Evolutionary conservation across 2,888 invertebrate genomes (phyloP).

Genomic region (Sialis fuliginosa): DNA sequence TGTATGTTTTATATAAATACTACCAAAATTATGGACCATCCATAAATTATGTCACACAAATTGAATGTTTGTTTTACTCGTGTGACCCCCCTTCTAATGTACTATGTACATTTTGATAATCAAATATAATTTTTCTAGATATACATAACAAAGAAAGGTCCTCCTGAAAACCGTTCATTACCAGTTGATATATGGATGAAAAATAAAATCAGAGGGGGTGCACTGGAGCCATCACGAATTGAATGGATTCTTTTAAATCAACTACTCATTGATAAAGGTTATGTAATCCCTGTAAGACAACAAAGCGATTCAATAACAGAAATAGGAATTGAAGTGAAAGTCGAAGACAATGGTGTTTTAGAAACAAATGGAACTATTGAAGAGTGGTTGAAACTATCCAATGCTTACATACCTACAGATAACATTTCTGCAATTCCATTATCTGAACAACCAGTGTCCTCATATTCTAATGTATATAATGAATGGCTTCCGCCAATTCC

Average conservation of each 20-base stretch:
- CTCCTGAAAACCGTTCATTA: slow-evolving; percentile 17
- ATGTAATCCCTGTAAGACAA: slow-evolving; percentile 32
- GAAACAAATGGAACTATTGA: slow-evolving; percentile 2
- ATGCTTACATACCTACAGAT: slow-evolving; percentile 21
- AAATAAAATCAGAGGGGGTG: slow-evolving; percentile 36
- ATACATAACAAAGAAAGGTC: slow-evolving; percentile 11
- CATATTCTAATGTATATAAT: slow-evolving; percentile 15
- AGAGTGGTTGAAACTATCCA: slow-evolving; percentile 8
- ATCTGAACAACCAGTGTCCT: neutral
- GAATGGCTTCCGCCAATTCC: slow-evolving; percentile 43
- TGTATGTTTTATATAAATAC: no score
- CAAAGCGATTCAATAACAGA: slow-evolving; percentile 11
- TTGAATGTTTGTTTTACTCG: no score
- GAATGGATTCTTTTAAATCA: slow-evolving; percentile 50
- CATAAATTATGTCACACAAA: no score
- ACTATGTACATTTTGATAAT: no score
- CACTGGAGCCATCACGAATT: slow-evolving; percentile 43
- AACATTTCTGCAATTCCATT: slow-evolving; percentile 7
- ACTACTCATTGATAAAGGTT: slow-evolving; percentile 43
- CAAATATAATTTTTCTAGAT: neutral
- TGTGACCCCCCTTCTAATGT: no score
- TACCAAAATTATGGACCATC: no score
- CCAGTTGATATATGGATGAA: slow-evolving; percentile 48
- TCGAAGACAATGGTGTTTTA: slow-evolving; percentile 7
- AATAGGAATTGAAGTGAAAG: neutral